Evolutionary conservation across 2,797 vertebrate genomes (phyloP).

Genomic region (Carcharodon carcharias): DNA sequence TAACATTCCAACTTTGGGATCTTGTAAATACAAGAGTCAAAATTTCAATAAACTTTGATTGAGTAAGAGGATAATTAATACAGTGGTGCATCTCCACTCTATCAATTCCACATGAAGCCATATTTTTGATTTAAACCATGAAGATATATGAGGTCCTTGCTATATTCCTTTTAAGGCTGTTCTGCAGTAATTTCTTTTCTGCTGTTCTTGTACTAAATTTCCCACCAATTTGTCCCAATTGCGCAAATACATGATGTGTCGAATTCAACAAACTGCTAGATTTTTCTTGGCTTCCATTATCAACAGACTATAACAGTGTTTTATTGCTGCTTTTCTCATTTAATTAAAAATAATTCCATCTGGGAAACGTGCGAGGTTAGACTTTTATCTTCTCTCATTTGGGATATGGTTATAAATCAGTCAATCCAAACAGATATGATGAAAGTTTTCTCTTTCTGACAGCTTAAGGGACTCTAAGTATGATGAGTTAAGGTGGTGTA

Average conservation of each 20-base stretch:
- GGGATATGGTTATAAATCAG: not conserved
- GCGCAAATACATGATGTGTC: not conserved
- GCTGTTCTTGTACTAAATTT: not conserved
- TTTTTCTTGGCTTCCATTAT: not conserved
- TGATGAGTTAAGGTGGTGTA: not conserved
- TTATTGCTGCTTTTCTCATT: constrained; percentile 6
- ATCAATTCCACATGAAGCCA: not conserved
- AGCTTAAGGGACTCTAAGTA: not conserved
- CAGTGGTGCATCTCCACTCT: not conserved
- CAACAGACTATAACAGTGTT: not conserved
- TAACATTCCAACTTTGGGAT: not conserved
- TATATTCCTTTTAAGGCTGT: not conserved
- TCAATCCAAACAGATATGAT: not conserved
- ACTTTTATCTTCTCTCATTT: not conserved
- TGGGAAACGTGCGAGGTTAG: not conserved
- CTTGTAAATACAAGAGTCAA: not conserved
- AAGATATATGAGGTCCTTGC: not conserved
- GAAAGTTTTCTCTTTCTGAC: not conserved
- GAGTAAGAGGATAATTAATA: not conserved
- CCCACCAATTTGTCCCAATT: not conserved
- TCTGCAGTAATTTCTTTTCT: not conserved
- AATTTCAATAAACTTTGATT: not conserved
- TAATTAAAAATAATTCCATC: constrained; percentile 17
- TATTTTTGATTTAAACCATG: not conserved
- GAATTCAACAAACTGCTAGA: not conserved